These are phyloP conservation scores for Fukomys damarensis DNA, from an alignment of 2,113 vertebrate genomes.

Conservation along the genomic window DNA sequence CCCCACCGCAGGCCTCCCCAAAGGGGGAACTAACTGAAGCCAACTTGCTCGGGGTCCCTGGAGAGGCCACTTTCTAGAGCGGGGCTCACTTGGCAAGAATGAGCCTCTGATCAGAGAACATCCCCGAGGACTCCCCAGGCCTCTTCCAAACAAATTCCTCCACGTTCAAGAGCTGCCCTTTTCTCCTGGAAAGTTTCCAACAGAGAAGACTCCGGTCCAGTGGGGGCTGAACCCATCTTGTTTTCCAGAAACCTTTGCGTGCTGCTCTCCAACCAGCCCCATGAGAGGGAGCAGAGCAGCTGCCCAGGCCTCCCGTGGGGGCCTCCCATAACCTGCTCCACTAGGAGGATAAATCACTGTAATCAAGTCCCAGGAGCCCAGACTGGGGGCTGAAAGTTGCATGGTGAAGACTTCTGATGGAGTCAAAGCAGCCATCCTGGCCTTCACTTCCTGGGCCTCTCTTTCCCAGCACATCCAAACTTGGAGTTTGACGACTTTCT, in stretches of 20 bases:
- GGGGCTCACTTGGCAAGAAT: neutral
- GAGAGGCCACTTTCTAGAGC: neutral
- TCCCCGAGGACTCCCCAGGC: neutral
- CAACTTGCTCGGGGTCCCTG: neutral
- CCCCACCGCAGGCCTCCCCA: neutral
- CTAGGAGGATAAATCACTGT: constrained; percentile 13
- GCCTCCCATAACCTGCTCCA: neutral
- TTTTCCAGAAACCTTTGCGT: neutral
- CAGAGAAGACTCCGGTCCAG: neutral
- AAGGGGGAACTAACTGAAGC: neutral
- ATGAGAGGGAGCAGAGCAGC: neutral
- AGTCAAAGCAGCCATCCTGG: neutral
- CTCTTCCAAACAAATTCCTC: neutral
- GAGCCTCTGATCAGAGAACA: neutral
- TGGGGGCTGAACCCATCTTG: too few relatives aligned
- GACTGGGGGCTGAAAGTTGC: rapidly evolving
- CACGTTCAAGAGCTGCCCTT: neutral
- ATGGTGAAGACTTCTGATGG: neutral
- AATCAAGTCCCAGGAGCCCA: neutral
- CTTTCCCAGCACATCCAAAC: neutral
- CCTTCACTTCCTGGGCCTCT: neutral
- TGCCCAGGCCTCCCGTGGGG: neutral
- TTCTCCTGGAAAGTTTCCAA: neutral
- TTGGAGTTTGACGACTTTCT: neutral
- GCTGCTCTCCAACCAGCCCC: neutral